phyloP scores from a whole-genome alignment of 2,888 invertebrate species.

The Bimastos eiseni region DNA sequence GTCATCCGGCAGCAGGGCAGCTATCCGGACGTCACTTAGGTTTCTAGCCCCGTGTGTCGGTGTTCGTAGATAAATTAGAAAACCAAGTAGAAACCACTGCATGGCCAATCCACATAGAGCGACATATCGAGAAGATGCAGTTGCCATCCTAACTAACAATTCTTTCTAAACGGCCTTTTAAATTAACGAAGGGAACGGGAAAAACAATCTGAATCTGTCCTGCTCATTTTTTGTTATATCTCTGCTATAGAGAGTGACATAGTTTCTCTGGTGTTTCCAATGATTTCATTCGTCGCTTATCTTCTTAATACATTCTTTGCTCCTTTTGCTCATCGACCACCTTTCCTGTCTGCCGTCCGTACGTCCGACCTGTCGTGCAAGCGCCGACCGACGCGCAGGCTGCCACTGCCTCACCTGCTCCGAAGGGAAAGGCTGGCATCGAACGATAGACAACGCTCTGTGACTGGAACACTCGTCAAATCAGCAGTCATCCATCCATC shows the following conservation, averaged over 20 bases:
- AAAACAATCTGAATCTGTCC: neutral
- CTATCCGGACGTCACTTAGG: neutral
- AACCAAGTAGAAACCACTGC: neutral
- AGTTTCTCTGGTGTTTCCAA: neutral
- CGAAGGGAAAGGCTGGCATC: neutral
- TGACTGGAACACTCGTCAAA: neutral
- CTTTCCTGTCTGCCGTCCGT: neutral
- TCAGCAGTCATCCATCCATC: no score
- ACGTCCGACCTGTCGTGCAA: neutral
- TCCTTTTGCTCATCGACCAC: neutral
- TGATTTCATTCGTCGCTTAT: neutral
- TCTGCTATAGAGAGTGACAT: neutral
- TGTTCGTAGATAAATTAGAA: neutral
- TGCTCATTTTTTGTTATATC: neutral
- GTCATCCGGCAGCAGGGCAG: conserved; percentile 26
- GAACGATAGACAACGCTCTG: neutral
- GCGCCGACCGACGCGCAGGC: neutral
- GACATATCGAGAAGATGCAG: neutral
- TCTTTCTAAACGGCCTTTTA: neutral
- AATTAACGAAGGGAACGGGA: no score
- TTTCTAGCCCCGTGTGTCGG: neutral
- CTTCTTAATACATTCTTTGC: neutral
- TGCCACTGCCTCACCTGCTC: neutral
- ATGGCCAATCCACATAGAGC: neutral
- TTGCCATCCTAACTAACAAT: neutral